Evolutionary conservation across 2,888 invertebrate genomes (phyloP), one percentile per base, ranked within the genome.

Genomic region (Unio pictorum): DNA sequence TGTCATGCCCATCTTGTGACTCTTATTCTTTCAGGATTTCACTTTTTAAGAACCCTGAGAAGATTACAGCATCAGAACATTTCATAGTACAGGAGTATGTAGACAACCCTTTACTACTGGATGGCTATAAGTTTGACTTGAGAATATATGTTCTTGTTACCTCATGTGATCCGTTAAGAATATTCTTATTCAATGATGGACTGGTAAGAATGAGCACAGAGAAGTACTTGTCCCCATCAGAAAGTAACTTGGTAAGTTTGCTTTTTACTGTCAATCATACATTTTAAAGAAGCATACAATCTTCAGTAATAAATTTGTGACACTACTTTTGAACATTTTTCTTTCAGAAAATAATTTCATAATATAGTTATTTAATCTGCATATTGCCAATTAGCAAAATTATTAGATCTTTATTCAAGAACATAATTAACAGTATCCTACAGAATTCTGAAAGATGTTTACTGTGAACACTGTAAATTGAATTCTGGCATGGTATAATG

Each of bases 41-140:
- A 20, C 69, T 90, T 67, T 86, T 73, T 69, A 80, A 81, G 56
- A 87, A 87, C 76, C 81, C 84, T 7, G 90, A 90, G 67, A 88
- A 87, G 77, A 86, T 89, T 63, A 85, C 86, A 17, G 78, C 81
- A 7, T 78, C 80, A 55, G 90, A 90, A 68, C 85, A 89, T 71
- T 84, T 82, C 64, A 87, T 90, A 59, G 87, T 90, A 11, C 90
- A 90, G 74, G 89, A 90, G 78, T 90, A 90, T 79, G 79, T 90
- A 8, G 88, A 90, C 71, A 89, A 89, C 69, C 90, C 90, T 1
- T 81, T 89, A 61, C 81, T 90, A 45, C 74, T 90, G 64, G 90
- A 90, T 66, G 90, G 89, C 15, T 90, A 84, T 81, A 90, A 90
- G 81, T 88, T 87, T 83, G 90, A 90, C 73, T 77, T 90, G 68